Conservation (phyloP, 2,797 vertebrate species). For the Tauraco hartlaubi region DNA sequence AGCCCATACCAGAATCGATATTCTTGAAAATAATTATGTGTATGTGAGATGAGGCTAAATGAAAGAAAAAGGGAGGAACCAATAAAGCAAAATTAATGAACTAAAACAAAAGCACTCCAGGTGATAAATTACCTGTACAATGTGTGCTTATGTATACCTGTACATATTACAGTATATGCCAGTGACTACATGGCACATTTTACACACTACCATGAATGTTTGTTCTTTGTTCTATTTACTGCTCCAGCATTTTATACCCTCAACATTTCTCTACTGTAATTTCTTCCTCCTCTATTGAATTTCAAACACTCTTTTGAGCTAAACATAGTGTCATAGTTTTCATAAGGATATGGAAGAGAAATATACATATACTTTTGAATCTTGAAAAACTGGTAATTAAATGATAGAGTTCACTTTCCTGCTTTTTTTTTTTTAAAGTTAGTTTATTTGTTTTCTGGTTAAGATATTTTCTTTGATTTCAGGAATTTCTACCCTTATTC, state of each 20-base stretch:
- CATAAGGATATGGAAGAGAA: background rate
- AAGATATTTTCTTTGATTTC: background rate
- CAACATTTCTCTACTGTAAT: constrained; percentile 27
- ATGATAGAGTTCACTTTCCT: background rate
- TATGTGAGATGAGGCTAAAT: constrained; percentile 8
- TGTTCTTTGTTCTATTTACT: constrained; percentile 43
- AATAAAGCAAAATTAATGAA: constrained; percentile 50
- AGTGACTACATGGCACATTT: constrained; percentile 61
- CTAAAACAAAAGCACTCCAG: constrained; percentile 20
- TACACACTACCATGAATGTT: constrained; percentile 4
- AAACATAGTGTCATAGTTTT: background rate
- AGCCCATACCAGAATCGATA: background rate
- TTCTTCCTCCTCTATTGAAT: constrained; percentile 10
- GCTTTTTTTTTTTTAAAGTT: background rate
- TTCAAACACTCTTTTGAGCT: constrained; percentile 10
- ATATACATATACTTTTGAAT: background rate
- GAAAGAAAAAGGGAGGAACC: constrained; percentile 16
- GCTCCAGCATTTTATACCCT: background rate
- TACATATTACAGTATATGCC: background rate
- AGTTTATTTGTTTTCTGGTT: background rate
- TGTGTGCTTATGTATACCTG: background rate
- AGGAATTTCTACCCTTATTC: background rate
- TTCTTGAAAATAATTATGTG: background rate
- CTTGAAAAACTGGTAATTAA: background rate
- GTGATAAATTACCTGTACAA: constrained; percentile 39